phyloP scores from a whole-genome alignment of 2,113 vertebrate genomes.

The Cephalopholis sonnerati region DNA sequence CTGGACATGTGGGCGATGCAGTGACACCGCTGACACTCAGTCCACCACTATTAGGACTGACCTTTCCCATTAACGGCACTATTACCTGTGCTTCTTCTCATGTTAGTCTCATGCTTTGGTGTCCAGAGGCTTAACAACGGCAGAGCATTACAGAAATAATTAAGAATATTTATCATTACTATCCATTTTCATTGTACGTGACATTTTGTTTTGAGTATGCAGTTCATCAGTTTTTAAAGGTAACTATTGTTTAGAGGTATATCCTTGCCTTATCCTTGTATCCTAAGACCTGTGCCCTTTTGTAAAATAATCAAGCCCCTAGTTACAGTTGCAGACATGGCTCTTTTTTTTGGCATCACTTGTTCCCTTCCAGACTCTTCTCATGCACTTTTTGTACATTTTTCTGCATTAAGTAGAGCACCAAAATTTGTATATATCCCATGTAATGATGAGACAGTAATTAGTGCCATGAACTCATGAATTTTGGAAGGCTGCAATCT shows the following conservation, averaged over 20 bases:
- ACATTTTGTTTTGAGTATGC: background rate
- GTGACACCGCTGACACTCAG: background rate
- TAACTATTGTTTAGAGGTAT: background rate
- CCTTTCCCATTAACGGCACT: constrained; percentile 17
- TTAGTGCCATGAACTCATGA: no score
- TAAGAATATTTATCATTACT: background rate
- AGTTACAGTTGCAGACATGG: background rate
- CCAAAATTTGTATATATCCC: no score
- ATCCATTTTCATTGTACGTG: background rate
- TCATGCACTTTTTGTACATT: no score
- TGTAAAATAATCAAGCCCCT: background rate
- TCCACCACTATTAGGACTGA: background rate
- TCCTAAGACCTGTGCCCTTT: no score
- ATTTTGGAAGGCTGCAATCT: no score
- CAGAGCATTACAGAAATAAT: background rate
- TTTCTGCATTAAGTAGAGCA: no score
- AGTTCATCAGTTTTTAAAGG: background rate
- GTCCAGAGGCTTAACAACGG: background rate
- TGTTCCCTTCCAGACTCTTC: no score
- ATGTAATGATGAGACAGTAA: no score
- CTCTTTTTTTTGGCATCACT: no score
- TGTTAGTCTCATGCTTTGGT: background rate
- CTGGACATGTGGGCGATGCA: background rate
- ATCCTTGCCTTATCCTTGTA: no score
- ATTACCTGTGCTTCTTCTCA: background rate